phyloP scores from a whole-genome alignment of 2,888 invertebrate genomes.

The Stenchaetothrips biformis region DNA sequence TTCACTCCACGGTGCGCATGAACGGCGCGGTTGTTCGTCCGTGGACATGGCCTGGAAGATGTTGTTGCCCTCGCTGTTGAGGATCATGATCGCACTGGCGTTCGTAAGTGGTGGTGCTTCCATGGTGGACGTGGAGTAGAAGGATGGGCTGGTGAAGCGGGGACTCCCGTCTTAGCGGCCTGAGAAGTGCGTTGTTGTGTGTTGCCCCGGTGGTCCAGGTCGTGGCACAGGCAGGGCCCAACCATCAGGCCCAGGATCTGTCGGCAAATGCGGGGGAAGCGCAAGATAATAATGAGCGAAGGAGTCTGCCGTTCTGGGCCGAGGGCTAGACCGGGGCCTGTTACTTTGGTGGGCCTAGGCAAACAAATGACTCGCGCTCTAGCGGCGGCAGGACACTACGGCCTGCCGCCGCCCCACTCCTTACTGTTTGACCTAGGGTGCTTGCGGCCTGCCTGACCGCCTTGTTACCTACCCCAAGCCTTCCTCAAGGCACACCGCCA shows the following conservation, averaged over 20 bases:
- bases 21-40: conserved; percentile 82
- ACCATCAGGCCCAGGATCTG: conserved; percentile 78
- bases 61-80: conserved; percentile 94
- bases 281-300: background rate
- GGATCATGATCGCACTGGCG: conserved; percentile 94
- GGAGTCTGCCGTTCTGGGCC: no score
- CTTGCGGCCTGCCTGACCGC: background rate
- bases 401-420: no score
- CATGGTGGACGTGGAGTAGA: conserved; percentile 94
- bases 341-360: no score
- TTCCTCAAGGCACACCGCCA: background rate
- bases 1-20: conserved; percentile 89
- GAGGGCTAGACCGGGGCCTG: no score
- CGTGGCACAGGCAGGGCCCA: conserved; percentile 92
- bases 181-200: conserved; percentile 96
- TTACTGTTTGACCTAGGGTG: background rate
- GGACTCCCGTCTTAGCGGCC: conserved; percentile 84
- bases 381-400: no score
- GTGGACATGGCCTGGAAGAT: conserved; percentile 90
- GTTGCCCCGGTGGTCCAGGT: conserved; percentile 93
- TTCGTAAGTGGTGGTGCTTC: conserved; percentile 97
- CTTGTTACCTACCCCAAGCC: background rate
- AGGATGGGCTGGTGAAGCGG: conserved; percentile 79
- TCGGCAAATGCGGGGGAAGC: no score
- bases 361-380: no score